Evolutionary conservation across 2,113 vertebrate species (phyloP).

Genomic region (Charadrius vociferus): DNA sequence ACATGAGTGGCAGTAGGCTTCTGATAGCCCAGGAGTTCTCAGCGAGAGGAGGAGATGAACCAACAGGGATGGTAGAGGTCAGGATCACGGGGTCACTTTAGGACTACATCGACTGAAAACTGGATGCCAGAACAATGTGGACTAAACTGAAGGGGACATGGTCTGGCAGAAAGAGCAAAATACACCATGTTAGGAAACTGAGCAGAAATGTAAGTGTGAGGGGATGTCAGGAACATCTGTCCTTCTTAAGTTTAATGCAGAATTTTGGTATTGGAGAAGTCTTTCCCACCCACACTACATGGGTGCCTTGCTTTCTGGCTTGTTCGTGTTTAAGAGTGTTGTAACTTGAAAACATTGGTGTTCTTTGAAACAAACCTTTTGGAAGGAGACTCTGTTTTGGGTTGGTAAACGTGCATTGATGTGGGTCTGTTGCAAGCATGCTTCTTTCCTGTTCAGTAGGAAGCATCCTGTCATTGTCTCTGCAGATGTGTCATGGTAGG

Average conservation of each 20-base stretch:
- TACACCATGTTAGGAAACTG: background rate
- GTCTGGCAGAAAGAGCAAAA: background rate
- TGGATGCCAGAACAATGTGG: background rate
- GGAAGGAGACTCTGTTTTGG: background rate
- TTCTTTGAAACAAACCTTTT: background rate
- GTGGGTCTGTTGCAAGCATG: background rate
- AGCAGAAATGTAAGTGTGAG: background rate
- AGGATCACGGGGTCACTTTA: background rate
- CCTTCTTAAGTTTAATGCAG: fast-evolving
- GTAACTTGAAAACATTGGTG: background rate
- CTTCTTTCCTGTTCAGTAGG: background rate
- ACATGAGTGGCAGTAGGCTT: fast-evolving
- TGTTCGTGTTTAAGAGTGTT: background rate
- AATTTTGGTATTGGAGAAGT: background rate
- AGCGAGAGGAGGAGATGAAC: background rate
- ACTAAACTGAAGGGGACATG: background rate
- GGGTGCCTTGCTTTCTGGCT: background rate
- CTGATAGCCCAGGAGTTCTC: background rate
- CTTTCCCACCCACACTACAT: fast-evolving
- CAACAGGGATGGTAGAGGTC: background rate
- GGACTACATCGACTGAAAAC: background rate
- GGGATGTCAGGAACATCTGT: background rate
- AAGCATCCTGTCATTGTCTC: conserved; percentile 15
- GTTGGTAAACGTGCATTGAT: background rate
- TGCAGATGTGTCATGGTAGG: background rate